These are phyloP conservation scores for Rhadinocentrus ornatus DNA, from an alignment of 2,797 vertebrate species.

Conservation along the genomic window DNA sequence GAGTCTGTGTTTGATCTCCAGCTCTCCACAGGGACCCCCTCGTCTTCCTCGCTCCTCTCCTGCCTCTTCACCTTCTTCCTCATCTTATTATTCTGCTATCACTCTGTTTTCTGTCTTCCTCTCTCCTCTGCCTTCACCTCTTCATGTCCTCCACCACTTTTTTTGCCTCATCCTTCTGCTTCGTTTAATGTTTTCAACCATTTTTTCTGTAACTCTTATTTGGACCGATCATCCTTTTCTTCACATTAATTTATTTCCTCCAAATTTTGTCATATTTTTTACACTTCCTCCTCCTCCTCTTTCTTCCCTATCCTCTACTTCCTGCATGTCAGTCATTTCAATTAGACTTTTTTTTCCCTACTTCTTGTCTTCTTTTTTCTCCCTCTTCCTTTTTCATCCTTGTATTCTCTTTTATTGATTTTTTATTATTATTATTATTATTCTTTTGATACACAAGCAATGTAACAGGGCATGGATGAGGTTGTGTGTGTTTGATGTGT, in stretches of 20 bases:
- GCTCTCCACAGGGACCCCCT: constrained; percentile 84
- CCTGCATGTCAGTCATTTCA: not conserved
- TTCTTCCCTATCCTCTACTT: not conserved
- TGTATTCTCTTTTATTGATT: not conserved
- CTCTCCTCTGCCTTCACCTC: not conserved
- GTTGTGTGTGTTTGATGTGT: constrained; percentile 23
- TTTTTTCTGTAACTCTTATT: not conserved
- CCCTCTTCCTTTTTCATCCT: not conserved
- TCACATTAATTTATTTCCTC: not conserved
- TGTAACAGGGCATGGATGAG: not conserved
- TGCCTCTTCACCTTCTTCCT: constrained; percentile 61
- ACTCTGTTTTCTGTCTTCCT: constrained; percentile 3
- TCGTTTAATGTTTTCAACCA: not conserved
- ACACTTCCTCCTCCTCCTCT: not conserved
- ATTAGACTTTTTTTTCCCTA: not conserved
- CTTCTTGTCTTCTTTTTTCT: not conserved
- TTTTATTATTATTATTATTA: too few species aligned
- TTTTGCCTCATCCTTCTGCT: not conserved
- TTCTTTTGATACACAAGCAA: constrained; percentile 13
- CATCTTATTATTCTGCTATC: constrained; percentile 34
- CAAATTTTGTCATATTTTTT: not conserved
- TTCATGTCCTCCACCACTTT: constrained; percentile 3
- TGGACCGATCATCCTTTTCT: not conserved
- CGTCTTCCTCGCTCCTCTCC: constrained; percentile 51
- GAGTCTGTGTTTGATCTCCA: constrained; percentile 91